Base-by-base conservation (phyloP, 2,113 vertebrate species). In the Oncorhynchus masou region DNA sequence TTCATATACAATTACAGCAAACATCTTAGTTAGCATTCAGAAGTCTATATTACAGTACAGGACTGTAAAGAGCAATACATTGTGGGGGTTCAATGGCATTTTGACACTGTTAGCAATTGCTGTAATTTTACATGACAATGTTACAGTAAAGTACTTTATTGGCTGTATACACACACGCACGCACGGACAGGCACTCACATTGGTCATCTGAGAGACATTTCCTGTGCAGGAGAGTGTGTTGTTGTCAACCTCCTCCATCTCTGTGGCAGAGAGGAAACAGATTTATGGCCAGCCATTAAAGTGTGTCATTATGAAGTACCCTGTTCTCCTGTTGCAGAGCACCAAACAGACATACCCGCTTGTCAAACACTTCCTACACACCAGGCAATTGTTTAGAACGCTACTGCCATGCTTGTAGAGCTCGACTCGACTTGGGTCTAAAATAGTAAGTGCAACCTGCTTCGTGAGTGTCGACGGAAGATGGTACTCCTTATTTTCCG, bases 261-360 rank as follows among this genome's bases (percentile, higher is more conserved):
- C 93, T 91, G 93, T 95, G 95, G 95, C 39, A 45, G 39, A 11
- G 39, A 45, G 39, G 39, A 45, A 45, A 95, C 94, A 96, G 95
- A 96, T 96, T 95, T 95, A 96, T 96, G 93, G 94, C 92, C 95
- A 91, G 94, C 95, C 95, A 95, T 96, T 96, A 95, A 96, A 95
- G 94, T 94, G 93, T 95, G 95, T 94, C 79, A 87, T 96, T 96
- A 96, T 95, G 8, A 45, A 8, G 39, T 45, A 9, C 9, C 9
- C 2, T 65, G 81, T 79, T 73, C 75, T 85, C 77, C 75, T 72
- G 22, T 80, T 78, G 70, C 64, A 39, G 48, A 48, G 45, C 73
- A 79, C 48, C 67, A 59, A 25, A 22, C 77, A 71, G 51, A 74
- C 48, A 48, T 77, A 68, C 49, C 49, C 49, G 27, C n/a, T 76